phyloP scores from a whole-genome alignment of 2,113 vertebrate species.

The Coryphaenoides rupestris region DNA sequence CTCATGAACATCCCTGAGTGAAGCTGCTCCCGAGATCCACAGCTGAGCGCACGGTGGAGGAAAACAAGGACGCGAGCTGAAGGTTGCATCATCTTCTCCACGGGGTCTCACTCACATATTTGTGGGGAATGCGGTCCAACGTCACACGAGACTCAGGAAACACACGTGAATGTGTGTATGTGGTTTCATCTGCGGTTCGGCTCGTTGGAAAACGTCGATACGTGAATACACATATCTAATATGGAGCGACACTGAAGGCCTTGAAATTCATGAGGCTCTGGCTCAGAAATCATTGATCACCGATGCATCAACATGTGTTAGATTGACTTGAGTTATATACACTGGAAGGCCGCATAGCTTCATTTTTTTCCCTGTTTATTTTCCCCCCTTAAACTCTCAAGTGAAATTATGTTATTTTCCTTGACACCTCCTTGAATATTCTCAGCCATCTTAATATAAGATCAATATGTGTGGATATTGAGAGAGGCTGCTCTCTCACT shows the following conservation, averaged over 20 bases:
- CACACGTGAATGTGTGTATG: too few relatives aligned
- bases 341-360: not conserved
- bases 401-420: not conserved
- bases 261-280: slow-evolving; percentile 21
- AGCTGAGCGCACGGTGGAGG: too few relatives aligned
- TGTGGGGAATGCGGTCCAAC: too few relatives aligned
- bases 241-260: slow-evolving; percentile 20
- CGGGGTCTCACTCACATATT: too few relatives aligned
- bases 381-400: not conserved
- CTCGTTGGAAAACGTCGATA: too few relatives aligned
- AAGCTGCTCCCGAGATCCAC: too few relatives aligned
- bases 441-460: not conserved
- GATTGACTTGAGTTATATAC: not conserved
- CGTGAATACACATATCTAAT: slow-evolving; percentile 19
- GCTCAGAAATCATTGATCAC: slow-evolving; percentile 17
- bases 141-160: too few relatives aligned
- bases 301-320: not conserved
- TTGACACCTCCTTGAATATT: not conserved
- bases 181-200: too few relatives aligned
- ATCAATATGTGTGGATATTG: slow-evolving; percentile 3
- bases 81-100: too few relatives aligned
- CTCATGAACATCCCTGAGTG: too few relatives aligned
- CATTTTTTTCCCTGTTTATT: not conserved
- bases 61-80: too few relatives aligned
- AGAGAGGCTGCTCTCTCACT: not conserved